Evolutionary conservation across 2,113 vertebrate species (phyloP).

Genomic region (Bagarius yarrelli): DNA sequence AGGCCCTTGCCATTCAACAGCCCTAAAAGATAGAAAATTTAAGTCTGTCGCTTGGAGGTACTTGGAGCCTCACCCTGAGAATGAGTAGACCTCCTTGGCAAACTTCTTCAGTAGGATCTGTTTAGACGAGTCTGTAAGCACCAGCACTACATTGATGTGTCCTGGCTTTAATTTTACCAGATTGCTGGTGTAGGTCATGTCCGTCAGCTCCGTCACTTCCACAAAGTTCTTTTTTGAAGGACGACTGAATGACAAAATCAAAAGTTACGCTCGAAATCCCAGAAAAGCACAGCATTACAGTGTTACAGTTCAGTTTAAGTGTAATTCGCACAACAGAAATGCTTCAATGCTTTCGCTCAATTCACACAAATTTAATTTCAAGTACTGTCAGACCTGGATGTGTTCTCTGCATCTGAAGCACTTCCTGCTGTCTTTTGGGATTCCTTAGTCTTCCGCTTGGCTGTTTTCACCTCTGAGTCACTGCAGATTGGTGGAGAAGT

Average conservation of each 20-base stretch:
- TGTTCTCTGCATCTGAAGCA: constrained; percentile 59
- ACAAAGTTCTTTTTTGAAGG: constrained; percentile 90
- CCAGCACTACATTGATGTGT: constrained; percentile 93
- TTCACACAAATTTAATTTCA: neutral
- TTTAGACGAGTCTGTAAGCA: constrained; percentile 89
- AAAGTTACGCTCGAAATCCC: neutral
- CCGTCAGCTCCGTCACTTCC: constrained; percentile 91
- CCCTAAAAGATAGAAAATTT: neutral
- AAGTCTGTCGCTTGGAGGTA: neutral
- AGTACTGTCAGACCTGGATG: constrained; percentile 62
- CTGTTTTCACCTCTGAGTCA: constrained; percentile 82
- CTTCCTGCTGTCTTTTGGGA: constrained; percentile 61
- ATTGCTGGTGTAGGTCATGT: constrained; percentile 93
- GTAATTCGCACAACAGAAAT: neutral
- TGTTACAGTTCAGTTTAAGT: too few species aligned
- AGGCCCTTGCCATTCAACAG: too few species aligned
- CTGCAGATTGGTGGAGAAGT: constrained; percentile 62
- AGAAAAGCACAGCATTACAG: neutral
- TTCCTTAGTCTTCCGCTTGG: constrained; percentile 76
- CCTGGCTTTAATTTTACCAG: constrained; percentile 88
- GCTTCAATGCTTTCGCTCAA: neutral
- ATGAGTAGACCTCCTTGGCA: constrained; percentile 90
- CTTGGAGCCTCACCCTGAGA: constrained; percentile 80
- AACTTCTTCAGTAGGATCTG: constrained; percentile 91
- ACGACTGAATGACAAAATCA: constrained; percentile 62